These are phyloP conservation scores for Amphiprion clarkii DNA, from an alignment of 2,797 vertebrate species.

Conservation along the genomic window DNA sequence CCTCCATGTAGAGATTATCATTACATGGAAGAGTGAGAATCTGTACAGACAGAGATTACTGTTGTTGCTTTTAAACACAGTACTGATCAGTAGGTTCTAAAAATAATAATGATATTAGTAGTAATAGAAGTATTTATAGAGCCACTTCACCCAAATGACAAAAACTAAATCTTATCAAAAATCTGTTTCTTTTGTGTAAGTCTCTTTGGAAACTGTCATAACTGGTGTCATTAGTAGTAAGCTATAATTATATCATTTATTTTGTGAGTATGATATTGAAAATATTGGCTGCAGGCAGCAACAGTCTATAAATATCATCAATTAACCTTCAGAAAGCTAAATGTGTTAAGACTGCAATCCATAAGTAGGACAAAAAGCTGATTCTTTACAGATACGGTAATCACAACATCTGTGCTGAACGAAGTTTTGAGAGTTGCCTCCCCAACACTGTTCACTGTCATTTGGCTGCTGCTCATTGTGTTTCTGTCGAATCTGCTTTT, in stretches of 20 bases:
- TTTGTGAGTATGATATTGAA: background rate
- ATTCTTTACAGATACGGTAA: background rate
- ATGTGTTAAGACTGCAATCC: background rate
- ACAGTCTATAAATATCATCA: background rate
- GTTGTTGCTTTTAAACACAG: no score
- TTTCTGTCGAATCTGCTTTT: conserved; percentile 28
- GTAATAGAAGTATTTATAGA: background rate
- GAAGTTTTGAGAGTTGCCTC: background rate
- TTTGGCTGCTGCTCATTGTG: conserved; percentile 3
- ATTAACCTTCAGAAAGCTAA: background rate
- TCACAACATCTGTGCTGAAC: conserved; percentile 4
- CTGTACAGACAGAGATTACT: no score
- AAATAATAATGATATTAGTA: no score
- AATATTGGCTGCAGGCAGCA: background rate
- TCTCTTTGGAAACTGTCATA: background rate
- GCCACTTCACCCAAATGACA: background rate
- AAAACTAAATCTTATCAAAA: background rate
- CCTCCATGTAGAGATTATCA: no score
- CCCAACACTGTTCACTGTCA: background rate
- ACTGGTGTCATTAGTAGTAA: background rate
- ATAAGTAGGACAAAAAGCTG: conserved; percentile 1
- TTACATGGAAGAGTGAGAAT: no score
- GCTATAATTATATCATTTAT: background rate
- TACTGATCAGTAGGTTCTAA: no score
- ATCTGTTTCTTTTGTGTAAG: background rate